These are phyloP conservation scores for Phengaris alcon DNA, from an alignment of 2,888 invertebrate genomes.

Conservation along the genomic window DNA sequence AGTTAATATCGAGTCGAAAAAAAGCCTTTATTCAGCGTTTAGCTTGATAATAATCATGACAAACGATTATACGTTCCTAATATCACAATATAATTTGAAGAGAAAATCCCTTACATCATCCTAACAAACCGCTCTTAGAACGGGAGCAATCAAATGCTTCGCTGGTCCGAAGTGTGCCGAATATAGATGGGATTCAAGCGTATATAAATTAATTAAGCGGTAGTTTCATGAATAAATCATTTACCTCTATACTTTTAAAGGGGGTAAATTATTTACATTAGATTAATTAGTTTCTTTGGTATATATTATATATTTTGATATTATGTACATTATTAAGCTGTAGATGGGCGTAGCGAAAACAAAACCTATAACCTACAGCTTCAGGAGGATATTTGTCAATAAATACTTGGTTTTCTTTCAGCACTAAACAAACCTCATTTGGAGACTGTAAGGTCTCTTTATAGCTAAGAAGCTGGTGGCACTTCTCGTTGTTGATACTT, in stretches of 20 bases:
- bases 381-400: too few relatives aligned
- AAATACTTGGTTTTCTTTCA: too few relatives aligned
- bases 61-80: conserved; percentile 11
- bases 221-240: conserved; percentile 42
- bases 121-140: conserved; percentile 37
- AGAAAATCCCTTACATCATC: conserved; percentile 32
- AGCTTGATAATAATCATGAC: neutral
- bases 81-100: conserved; percentile 34
- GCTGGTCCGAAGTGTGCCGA: conserved; percentile 40
- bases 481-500: too few relatives aligned
- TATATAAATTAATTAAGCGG: conserved; percentile 42
- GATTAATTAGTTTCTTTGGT: neutral
- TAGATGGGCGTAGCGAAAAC: neutral
- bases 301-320: neutral
- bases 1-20: too few relatives aligned
- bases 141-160: conserved; percentile 44
- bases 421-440: too few relatives aligned
- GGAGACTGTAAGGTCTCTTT: too few relatives aligned
- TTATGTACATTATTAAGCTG: neutral
- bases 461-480: too few relatives aligned
- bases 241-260: conserved; percentile 27
- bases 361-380: too few relatives aligned
- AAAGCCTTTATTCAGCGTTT: too few relatives aligned
- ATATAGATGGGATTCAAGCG: conserved; percentile 37
- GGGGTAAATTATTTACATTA: neutral